Percentiles rank a stretch among this genome's conserved stretches.
Evolutionary conservation across 1,140 invertebrate genomes (phyloP).

Genomic region (Sycophaga agraensis): DNA sequence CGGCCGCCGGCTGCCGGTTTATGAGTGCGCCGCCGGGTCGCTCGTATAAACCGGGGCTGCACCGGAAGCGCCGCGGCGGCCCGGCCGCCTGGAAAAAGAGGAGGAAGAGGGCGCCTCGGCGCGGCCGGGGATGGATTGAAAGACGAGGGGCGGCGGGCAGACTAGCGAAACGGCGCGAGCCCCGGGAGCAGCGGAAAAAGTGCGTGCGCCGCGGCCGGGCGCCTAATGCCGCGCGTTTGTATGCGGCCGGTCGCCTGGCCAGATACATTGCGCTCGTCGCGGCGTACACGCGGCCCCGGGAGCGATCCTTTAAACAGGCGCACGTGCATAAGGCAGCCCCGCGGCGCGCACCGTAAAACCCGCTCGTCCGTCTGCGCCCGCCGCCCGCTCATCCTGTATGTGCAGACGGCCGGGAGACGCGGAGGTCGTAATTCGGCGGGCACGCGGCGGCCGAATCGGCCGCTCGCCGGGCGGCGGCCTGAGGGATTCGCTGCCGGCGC

Average conservation of each 20-base stretch:
- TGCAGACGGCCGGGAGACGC: conserved; percentile 40
- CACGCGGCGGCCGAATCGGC: too few relatives aligned
- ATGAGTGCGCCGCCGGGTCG: conserved; percentile 47
- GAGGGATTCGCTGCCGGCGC: too few relatives aligned
- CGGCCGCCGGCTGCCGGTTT: conserved; percentile 44
- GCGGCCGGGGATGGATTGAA: not conserved
- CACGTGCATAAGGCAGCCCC: not conserved
- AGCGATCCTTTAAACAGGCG: not conserved
- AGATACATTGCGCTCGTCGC: not conserved
- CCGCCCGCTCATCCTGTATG: conserved; percentile 32
- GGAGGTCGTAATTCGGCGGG: conserved; percentile 50
- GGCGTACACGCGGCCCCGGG: not conserved
- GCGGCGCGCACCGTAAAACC: conserved; percentile 34
- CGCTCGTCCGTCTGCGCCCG: conserved; percentile 40
- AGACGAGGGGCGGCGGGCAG: not conserved
- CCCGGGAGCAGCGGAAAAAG: too few relatives aligned
- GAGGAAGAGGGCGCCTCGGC: not conserved
- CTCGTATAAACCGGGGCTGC: too few relatives aligned
- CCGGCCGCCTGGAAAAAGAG: not conserved
- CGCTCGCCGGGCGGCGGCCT: too few relatives aligned
- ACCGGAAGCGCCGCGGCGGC: too few relatives aligned
- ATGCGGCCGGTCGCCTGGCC: not conserved
- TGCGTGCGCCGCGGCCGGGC: too few relatives aligned
- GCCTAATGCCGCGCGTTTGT: conserved; percentile 42
- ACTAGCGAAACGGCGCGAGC: conserved; percentile 41